Evolutionary conservation across 2,888 invertebrate genomes (phyloP).

Genomic region (Lingula anatina): DNA sequence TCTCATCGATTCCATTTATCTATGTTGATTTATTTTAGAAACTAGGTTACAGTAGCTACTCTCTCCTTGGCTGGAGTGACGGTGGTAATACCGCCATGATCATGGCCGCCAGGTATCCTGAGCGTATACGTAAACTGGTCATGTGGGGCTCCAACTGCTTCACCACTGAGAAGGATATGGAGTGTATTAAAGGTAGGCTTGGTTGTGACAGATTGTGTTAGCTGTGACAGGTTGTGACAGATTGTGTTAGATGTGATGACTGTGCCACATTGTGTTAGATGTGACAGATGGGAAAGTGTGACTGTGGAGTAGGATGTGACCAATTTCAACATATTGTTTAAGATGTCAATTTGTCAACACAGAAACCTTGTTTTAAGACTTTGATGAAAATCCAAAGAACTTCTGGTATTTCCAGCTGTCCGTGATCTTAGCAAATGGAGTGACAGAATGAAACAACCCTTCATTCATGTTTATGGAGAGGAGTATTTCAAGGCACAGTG

Average conservation of each 20-base stretch:
- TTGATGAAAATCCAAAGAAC: too few species aligned
- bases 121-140: constrained; percentile 66
- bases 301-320: too few species aligned
- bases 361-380: too few species aligned
- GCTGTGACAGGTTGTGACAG: neutral
- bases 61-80: constrained; percentile 84
- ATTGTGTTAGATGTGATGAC: neutral
- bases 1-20: too few species aligned
- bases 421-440: constrained; percentile 71
- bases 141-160: constrained; percentile 76
- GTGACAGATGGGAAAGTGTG: neutral
- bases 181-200: constrained; percentile 62
- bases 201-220: too few species aligned
- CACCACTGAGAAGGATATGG: constrained; percentile 65
- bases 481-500: constrained; percentile 66
- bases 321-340: too few species aligned
- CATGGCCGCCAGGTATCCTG: constrained; percentile 67
- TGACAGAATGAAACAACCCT: constrained; percentile 67
- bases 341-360: too few species aligned
- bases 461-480: constrained; percentile 70
- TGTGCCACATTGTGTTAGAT: neutral
- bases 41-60: constrained; percentile 63
- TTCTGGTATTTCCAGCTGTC: neutral
- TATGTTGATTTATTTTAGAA: constrained; percentile 51
- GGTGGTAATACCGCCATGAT: constrained; percentile 77